A percentile compares a stretch with the other conserved stretches of the same genome.
Conservation (phyloP, 2,888 invertebrate species). For the Colostygia pectinataria region DNA sequence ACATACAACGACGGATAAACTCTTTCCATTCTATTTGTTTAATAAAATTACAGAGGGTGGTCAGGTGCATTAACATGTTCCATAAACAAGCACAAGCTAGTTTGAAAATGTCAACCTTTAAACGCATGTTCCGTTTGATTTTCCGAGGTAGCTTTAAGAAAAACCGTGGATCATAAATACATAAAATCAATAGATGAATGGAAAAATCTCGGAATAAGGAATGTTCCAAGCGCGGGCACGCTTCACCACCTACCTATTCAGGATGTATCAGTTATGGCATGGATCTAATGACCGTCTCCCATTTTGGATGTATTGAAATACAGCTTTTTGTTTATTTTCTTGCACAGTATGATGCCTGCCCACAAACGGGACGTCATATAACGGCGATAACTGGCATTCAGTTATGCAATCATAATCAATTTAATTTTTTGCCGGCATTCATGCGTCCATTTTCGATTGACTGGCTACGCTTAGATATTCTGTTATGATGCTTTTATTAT, state of each 20-base stretch:
- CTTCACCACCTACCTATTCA: constrained; percentile 77
- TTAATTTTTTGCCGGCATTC: constrained; percentile 41
- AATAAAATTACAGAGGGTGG: too few species aligned
- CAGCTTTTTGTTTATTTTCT: constrained; percentile 72
- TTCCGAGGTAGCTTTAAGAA: background rate
- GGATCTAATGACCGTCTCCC: constrained; percentile 78
- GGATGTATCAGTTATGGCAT: constrained; percentile 78
- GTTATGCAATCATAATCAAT: constrained; percentile 57
- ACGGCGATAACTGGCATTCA: constrained; percentile 65
- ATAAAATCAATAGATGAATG: constrained; percentile 63
- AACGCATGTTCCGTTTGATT: constrained; percentile 11
- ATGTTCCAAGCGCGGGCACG: constrained; percentile 58
- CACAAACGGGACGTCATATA: constrained; percentile 73
- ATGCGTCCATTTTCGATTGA: constrained; percentile 24
- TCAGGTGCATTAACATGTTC: too few species aligned
- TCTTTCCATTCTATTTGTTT: too few species aligned
- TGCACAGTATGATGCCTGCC: constrained; percentile 56
- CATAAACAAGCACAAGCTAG: too few species aligned
- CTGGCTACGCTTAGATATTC: constrained; percentile 13
- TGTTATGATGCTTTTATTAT: background rate
- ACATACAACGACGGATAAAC: too few species aligned
- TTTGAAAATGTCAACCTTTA: constrained; percentile 1
- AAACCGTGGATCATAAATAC: constrained; percentile 9
- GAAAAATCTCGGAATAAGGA: constrained; percentile 56
- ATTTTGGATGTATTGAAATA: constrained; percentile 65